Base-by-base conservation (phyloP, 92 coral and sea anemone genomes). In the Siderastrea radians region DNA sequence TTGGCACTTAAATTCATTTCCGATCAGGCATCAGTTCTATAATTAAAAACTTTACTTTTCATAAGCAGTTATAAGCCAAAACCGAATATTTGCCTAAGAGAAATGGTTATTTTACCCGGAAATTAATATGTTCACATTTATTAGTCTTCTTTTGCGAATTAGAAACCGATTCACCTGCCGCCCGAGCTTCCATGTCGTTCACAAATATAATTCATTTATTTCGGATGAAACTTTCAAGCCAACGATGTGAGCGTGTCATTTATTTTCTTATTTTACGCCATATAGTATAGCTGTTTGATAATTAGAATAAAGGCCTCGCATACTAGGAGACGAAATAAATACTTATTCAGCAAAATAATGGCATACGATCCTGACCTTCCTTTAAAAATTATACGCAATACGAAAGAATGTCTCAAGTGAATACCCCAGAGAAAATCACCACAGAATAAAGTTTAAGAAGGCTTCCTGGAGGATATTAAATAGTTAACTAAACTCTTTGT, bases 61-160 rank as follows among this genome's bases (percentile, higher is more conserved):
- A 87, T 69, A 86, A 90, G 90, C 87, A 45, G 79, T 65, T 81
- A 77, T 70, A 77, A 81, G 89, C 73, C 67, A 67, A 87, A 87
- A 82, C 86, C 89, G 82, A 77, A 84, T 88, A 84, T 86, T 94
- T 91, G 93, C 91, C 82, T 75, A 84, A 53, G 84, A 85, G 82
- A 78, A 82, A 77, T 84, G 86, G 92, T 81, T 86, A 69, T 91
- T 79, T 90, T 46, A 88, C 98, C 98, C 98, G 98, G 98, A 95
- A 95, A 90, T 90, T 94, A 91, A 88, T 91, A 82, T 64, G 49
- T 72, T 55, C 86, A 86, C 86, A 92, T 94, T 93, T 93, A 94
- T 94, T 91, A 74, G 96, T 95, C 96, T 86, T 95, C 95, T 93
- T 85, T 89, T 88, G 84, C 93, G 88, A 86, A 95, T 95, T 95